Percentiles rank a stretch among this genome's conserved stretches.
phyloP scores from a whole-genome alignment of 2,888 invertebrate genomes.

The Philaethria dido region DNA sequence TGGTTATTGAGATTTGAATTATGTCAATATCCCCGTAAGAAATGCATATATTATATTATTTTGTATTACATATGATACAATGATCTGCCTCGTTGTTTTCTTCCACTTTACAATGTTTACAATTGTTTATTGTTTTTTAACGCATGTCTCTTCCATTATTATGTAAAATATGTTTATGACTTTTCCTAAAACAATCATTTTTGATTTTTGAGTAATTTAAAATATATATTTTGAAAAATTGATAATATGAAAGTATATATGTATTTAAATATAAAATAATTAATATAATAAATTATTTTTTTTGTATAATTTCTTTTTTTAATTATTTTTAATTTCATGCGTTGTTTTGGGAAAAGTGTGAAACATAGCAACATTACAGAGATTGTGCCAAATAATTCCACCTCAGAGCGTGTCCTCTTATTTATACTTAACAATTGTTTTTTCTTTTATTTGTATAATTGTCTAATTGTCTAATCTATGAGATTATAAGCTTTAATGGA shows the following conservation, averaged over 20 bases:
- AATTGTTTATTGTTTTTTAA: background rate
- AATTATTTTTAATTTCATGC: background rate
- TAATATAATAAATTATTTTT: too few species aligned
- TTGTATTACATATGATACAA: background rate
- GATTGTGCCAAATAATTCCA: constrained; percentile 21
- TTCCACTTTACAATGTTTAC: constrained; percentile 8
- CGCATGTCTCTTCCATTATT: constrained; percentile 15
- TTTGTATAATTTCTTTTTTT: background rate
- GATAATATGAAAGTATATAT: too few species aligned
- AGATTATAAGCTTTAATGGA: constrained; percentile 31
- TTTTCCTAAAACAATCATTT: constrained; percentile 11
- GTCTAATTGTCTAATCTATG: constrained; percentile 12
- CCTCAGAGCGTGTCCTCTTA: background rate
- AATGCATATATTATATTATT: background rate
- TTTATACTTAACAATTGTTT: too few species aligned
- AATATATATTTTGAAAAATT: too few species aligned
- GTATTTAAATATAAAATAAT: too few species aligned
- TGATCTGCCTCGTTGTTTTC: constrained; percentile 13
- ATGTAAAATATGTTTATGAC: background rate
- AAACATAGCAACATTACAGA: background rate
- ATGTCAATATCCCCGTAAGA: background rate
- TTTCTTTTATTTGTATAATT: too few species aligned
- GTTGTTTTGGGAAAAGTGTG: constrained; percentile 13
- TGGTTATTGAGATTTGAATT: background rate
- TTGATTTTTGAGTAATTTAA: too few species aligned